Percentiles rank a stretch among this genome's conserved stretches.
phyloP scores from a whole-genome alignment of 2,113 vertebrate species.

The Mesoclemmys tuberculata region DNA sequence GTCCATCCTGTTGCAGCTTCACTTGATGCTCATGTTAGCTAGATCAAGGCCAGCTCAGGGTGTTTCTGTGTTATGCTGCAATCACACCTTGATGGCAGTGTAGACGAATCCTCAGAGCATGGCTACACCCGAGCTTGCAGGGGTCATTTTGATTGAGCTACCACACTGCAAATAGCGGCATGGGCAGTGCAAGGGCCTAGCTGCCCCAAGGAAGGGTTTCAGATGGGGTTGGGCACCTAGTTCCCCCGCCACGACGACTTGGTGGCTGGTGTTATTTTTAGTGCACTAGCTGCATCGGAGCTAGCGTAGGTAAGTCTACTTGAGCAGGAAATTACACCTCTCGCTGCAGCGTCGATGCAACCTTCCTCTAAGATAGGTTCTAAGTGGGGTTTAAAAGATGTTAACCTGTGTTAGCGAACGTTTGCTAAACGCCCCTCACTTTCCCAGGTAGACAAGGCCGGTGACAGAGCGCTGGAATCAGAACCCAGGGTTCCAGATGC shows the following conservation, averaged over 20 bases:
- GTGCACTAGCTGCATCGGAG: not conserved
- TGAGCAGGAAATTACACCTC: too few relatives aligned
- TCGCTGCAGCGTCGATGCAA: not conserved
- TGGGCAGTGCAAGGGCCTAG: not conserved
- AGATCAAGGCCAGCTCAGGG: too few relatives aligned
- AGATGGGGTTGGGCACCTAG: too few relatives aligned
- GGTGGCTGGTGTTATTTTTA: not conserved
- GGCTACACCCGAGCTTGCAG: too few relatives aligned
- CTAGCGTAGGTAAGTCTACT: not conserved
- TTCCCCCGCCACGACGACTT: too few relatives aligned
- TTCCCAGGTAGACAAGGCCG: not conserved
- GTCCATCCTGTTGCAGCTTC: too few relatives aligned
- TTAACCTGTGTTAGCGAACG: too few relatives aligned
- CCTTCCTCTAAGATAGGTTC: not conserved
- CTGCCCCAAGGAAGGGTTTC: not conserved
- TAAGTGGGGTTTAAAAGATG: not conserved
- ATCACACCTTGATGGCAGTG: not conserved
- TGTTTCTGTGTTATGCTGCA: not conserved
- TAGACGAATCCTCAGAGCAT: too few relatives aligned
- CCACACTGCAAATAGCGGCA: too few relatives aligned
- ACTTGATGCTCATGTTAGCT: too few relatives aligned
- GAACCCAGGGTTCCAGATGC: not conserved
- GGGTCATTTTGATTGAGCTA: too few relatives aligned
- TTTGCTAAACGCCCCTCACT: not conserved
- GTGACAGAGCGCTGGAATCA: too few relatives aligned